Conservation (phyloP, 1,140 invertebrate genomes). For the Onthophagus taurus region DNA sequence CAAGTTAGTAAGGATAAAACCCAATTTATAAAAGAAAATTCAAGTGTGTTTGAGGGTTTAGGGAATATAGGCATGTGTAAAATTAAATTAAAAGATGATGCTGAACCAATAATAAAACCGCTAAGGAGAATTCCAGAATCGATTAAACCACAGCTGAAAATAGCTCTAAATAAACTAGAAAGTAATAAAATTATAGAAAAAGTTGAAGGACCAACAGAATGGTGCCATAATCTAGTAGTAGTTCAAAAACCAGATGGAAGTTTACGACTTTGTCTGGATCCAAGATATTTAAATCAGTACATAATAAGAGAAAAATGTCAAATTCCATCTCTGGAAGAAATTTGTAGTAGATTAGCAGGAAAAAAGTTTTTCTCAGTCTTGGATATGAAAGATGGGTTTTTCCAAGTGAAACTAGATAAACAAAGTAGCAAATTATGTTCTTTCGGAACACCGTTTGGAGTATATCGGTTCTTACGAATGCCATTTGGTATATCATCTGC, state of each 20-base stretch:
- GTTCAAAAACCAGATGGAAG: not conserved
- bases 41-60: too few relatives aligned
- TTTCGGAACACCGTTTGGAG: slow-evolving; percentile 21
- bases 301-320: not conserved
- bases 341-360: slow-evolving; percentile 8
- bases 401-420: slow-evolving; percentile 19
- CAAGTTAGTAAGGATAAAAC: too few relatives aligned
- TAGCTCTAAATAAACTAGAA: not conserved
- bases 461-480: slow-evolving; percentile 1
- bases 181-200: not conserved
- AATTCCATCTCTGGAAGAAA: slow-evolving; percentile 1
- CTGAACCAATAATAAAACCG: not conserved
- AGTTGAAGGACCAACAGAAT: slow-evolving; percentile 4
- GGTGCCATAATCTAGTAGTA: not conserved
- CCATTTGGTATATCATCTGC: slow-evolving; percentile 37
- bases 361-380: slow-evolving; percentile 18
- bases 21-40: too few relatives aligned
- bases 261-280: not conserved
- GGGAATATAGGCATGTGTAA: too few relatives aligned
- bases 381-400: too few relatives aligned
- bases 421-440: slow-evolving; percentile 24
- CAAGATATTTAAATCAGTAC: not conserved
- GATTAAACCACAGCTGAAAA: slow-evolving; percentile 6
- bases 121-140: slow-evolving; percentile 3
- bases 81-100: too few relatives aligned